phyloP scores from a whole-genome alignment of 2,888 invertebrate species.

The Busseola fusca region DNA sequence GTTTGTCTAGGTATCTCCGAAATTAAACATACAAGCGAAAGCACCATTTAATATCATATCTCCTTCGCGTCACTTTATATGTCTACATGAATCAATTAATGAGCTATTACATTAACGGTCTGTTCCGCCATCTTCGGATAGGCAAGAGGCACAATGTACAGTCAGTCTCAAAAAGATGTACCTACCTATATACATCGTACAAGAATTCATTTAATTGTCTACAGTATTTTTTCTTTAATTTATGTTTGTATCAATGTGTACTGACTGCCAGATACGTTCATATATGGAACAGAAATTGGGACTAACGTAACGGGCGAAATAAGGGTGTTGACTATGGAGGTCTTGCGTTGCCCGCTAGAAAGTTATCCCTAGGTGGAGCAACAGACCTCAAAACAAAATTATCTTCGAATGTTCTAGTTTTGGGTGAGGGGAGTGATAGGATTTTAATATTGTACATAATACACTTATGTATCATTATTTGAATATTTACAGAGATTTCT shows the following conservation, averaged over 20 bases:
- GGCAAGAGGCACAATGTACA: not conserved
- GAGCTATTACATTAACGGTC: not conserved
- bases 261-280: not conserved
- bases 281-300: not conserved
- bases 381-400: slow-evolving; percentile 6
- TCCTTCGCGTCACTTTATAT: slow-evolving; percentile 16
- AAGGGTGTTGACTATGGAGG: not conserved
- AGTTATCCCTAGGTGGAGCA: slow-evolving; percentile 1
- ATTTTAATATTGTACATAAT: slow-evolving; percentile 8
- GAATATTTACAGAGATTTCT: slow-evolving; percentile 36
- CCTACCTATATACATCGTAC: not conserved
- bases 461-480: slow-evolving; percentile 27
- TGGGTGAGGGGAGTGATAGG: slow-evolving; percentile 6
- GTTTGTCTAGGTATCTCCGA: slow-evolving; percentile 46
- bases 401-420: slow-evolving; percentile 20
- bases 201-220: not conserved
- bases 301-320: not conserved
- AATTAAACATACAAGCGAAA: slow-evolving; percentile 58
- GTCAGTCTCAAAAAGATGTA: not conserved
- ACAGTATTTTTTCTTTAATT: not conserved
- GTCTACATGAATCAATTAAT: slow-evolving; percentile 11
- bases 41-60: slow-evolving; percentile 59
- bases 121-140: not conserved
- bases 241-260: not conserved
- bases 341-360: not conserved